Conservation (phyloP, 2,888 invertebrate species). For the Ormia ochracea region DNA sequence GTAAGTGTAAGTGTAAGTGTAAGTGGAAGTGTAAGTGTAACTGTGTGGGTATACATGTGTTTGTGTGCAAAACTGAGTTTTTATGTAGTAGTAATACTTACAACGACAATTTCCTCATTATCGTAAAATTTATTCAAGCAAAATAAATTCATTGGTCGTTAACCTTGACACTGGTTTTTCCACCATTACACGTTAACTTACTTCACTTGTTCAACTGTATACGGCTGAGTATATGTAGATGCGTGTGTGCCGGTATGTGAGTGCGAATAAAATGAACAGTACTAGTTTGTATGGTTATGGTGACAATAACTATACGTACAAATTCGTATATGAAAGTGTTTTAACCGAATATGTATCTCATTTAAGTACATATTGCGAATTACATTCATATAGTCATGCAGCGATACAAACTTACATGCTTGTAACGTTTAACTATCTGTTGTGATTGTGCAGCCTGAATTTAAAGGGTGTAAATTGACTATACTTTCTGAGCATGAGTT, state of each 20-base stretch:
- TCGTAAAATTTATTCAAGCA: conserved; percentile 77
- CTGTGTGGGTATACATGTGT: neutral
- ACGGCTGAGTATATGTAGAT: conserved; percentile 57
- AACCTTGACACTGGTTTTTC: conserved; percentile 77
- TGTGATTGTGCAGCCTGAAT: conserved; percentile 40
- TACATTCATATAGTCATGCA: too few relatives aligned
- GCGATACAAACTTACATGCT: too few relatives aligned
- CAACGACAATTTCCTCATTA: conserved; percentile 74
- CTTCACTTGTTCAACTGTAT: conserved; percentile 46
- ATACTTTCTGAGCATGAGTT: conserved; percentile 17
- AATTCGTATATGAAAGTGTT: conserved; percentile 36
- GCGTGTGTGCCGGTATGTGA: conserved; percentile 45
- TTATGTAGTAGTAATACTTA: conserved; percentile 52
- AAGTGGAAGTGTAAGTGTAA: too few relatives aligned
- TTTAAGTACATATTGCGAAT: conserved; percentile 25
- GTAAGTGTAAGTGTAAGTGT: neutral
- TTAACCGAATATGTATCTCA: conserved; percentile 40
- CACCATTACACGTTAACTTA: conserved; percentile 61
- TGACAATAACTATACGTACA: conserved; percentile 8
- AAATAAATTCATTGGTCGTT: conserved; percentile 78
- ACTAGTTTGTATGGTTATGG: conserved; percentile 1
- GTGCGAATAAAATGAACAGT: conserved; percentile 21
- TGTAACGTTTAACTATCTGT: conserved; percentile 49
- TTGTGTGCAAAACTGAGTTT: conserved; percentile 6
- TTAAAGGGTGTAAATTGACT: conserved; percentile 53